Percentiles rank a stretch among this genome's conserved stretches.
These are phyloP conservation scores for Sepioteuthis lessoniana DNA, from an alignment of 2,888 invertebrate species.

Conservation along the genomic window DNA sequence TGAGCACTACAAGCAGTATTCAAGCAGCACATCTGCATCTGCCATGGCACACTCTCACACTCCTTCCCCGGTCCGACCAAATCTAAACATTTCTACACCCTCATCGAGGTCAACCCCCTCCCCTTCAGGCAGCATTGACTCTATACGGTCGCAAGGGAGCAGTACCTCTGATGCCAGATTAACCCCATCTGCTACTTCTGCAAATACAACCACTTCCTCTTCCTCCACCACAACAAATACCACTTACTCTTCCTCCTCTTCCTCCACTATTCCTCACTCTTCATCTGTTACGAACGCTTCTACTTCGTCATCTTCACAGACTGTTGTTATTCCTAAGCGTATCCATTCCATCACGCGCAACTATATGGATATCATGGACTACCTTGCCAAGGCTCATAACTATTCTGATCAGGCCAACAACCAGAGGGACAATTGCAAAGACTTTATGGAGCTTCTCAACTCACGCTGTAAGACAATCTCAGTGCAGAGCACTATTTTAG, in stretches of 20 bases:
- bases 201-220: background rate
- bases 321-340: slow-evolving; percentile 24
- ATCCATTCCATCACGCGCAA: slow-evolving; percentile 41
- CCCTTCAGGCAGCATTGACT: slow-evolving; percentile 44
- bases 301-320: slow-evolving; percentile 25
- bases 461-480: background rate
- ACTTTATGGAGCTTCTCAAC: slow-evolving; percentile 6
- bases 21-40: background rate
- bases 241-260: background rate
- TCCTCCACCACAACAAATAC: background rate
- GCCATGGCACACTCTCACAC: background rate
- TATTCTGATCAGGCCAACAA: background rate
- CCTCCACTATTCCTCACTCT: background rate
- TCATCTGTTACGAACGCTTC: background rate
- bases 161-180: slow-evolving; percentile 38
- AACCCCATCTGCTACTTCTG: background rate
- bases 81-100: slow-evolving; percentile 35
- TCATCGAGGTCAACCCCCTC: slow-evolving; percentile 35
- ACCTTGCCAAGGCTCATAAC: background rate
- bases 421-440: slow-evolving; percentile 34
- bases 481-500: slow-evolving; percentile 26
- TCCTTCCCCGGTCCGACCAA: slow-evolving; percentile 24
- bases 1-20: slow-evolving; percentile 40
- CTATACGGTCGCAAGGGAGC: slow-evolving; percentile 39
- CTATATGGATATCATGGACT: slow-evolving; percentile 34